Percentiles rank a stretch among this genome's conserved stretches.
phyloP scores from a whole-genome alignment of 2,888 invertebrate genomes.

The Nemotelus pantherinus region DNA sequence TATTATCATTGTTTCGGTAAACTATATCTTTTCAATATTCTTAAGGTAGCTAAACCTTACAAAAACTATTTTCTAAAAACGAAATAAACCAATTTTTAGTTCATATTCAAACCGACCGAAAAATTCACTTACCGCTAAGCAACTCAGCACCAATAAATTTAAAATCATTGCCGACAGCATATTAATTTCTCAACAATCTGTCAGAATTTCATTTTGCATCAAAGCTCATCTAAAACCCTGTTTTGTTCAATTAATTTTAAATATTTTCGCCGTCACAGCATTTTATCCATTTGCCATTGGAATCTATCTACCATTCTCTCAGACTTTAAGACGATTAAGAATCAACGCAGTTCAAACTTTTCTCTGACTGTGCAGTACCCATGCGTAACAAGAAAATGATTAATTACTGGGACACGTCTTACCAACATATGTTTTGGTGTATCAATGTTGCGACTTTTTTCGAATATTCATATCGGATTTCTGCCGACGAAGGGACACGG shows the following conservation, averaged over 20 bases:
- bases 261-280: conserved; percentile 42
- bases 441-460: conserved; percentile 25
- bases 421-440: conserved; percentile 41
- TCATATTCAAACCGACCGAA: too few relatives aligned
- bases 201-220: too few relatives aligned
- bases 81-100: too few relatives aligned
- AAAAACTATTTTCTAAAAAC: too few relatives aligned
- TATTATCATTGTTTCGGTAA: too few relatives aligned
- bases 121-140: too few relatives aligned
- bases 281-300: conserved; percentile 26
- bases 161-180: too few relatives aligned
- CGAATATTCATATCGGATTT: conserved; percentile 4
- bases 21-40: too few relatives aligned
- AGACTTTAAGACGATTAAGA: conserved; percentile 34
- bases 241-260: conserved; percentile 38
- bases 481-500: neutral
- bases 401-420: conserved; percentile 36
- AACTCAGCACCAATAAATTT: too few relatives aligned
- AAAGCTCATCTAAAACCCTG: conserved; percentile 30
- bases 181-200: too few relatives aligned
- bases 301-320: neutral
- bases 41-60: too few relatives aligned
- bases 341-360: neutral
- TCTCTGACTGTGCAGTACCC: conserved; percentile 23
- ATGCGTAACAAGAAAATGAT: conserved; percentile 43